Percentiles rank a stretch among this genome's conserved stretches.
Conservation (phyloP, 2,797 vertebrate genomes). For the Acestrorhynchus altus region DNA sequence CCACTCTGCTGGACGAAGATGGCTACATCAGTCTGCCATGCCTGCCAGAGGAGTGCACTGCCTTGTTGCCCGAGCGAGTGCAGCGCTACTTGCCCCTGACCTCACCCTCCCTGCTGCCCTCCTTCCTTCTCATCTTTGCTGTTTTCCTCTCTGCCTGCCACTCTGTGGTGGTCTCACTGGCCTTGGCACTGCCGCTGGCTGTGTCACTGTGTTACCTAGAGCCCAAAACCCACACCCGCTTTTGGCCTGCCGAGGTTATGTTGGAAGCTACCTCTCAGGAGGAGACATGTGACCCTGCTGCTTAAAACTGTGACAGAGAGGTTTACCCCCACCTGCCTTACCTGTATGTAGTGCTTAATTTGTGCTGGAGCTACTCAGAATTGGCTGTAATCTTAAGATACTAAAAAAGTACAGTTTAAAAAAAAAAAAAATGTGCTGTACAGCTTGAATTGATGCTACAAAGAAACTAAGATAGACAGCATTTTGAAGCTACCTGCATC, state of each 20-base stretch:
- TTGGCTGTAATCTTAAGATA: not conserved
- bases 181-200: slow-evolving; percentile 90
- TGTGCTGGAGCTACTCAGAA: not conserved
- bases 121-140: slow-evolving; percentile 87
- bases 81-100: slow-evolving; percentile 81
- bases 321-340: slow-evolving; percentile 50
- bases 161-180: slow-evolving; percentile 87
- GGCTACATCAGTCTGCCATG: slow-evolving; percentile 79
- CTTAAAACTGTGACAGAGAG: slow-evolving; percentile 61
- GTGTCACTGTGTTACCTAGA: slow-evolving; percentile 92
- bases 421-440: too few relatives aligned
- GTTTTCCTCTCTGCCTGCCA: slow-evolving; percentile 91
- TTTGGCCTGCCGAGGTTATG: slow-evolving; percentile 62
- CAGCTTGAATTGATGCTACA: too few relatives aligned
- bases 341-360: slow-evolving; percentile 4
- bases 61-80: slow-evolving; percentile 82
- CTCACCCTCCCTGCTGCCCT: slow-evolving; percentile 88
- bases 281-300: slow-evolving; percentile 86
- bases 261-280: slow-evolving; percentile 41
- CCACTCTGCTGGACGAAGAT: slow-evolving; percentile 77
- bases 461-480: too few relatives aligned
- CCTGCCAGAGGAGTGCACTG: slow-evolving; percentile 74
- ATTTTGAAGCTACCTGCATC: too few relatives aligned
- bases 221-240: slow-evolving; percentile 75
- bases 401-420: too few relatives aligned